Evolutionary conservation across 2,888 invertebrate genomes (phyloP), one percentile per base, ranked within the genome.

Genomic region (Merodon equestris): DNA sequence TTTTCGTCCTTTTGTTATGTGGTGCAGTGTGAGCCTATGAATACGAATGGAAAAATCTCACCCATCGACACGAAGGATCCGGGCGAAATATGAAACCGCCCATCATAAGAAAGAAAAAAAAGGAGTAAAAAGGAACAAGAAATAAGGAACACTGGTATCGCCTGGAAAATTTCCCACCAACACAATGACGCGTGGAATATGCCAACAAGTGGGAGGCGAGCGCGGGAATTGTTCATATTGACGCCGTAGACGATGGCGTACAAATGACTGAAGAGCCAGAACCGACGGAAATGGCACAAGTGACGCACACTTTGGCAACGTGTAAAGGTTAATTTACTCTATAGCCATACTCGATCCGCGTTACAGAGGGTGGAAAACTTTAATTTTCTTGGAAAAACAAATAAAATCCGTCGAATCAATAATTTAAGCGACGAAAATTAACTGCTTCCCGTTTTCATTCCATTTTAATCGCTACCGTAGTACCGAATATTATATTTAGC

Each of bases 381-480:
- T 42, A 73, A 73, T 63, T 67, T 77, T 53, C 51, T 7, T 34
- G 17, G 9, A 42, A 72, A 53, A 67, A 36, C 53, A 68, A 77
- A 67, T 67, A 61, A 73, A 77, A 77, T 63, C 63, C 53, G 42
- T 47, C 44, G 47, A 73, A 77, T 77, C 77, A 73, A 77, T 77
- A 77, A 73, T 77, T 77, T 68, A 77, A 77, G 17, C 57, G 67
- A 47, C 58, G 77, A 73, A 73, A 73, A 77, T 61, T 44, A 73
- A 73, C 57, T 57, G 60, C 60, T 66, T 60, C 27, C 48, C 36
- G 17, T 66, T 17, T 13, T 56, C 51, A n/a, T 54, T 17, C 10
- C 27, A 9, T 40, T 40, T 40, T 40, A 3, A 27, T 27, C 27
- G n/a, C 27, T 27, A 7, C 27, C 27, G 27, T 7, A 7, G 27